A percentile compares a stretch with the other conserved stretches of the same genome.
Evolutionary conservation across 2,888 invertebrate genomes (phyloP).

Genomic region (Philereme vetulata): DNA sequence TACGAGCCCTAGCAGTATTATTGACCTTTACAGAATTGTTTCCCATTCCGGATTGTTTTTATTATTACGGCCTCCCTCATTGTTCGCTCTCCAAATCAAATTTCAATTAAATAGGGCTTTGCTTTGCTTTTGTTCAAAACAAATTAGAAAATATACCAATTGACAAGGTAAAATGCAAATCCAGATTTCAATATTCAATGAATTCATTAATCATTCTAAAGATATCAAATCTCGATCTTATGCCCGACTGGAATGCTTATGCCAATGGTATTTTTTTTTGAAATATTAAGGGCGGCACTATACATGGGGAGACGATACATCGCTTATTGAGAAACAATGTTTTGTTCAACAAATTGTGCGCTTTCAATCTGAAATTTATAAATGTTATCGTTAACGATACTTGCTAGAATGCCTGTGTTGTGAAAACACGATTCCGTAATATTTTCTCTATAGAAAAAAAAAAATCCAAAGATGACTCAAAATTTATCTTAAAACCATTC

Average conservation of each 20-base stretch:
- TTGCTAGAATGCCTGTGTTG: too few species aligned
- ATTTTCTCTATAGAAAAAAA: too few species aligned
- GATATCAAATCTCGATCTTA: conserved; percentile 7
- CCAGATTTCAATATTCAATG: conserved; percentile 16
- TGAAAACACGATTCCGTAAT: too few species aligned
- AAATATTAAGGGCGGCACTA: too few species aligned
- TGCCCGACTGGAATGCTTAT: neutral
- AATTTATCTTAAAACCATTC: too few species aligned
- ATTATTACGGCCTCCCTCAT: conserved; percentile 46
- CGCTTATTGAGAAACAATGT: too few species aligned
- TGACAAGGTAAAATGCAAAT: conserved; percentile 20
- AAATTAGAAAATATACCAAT: conserved; percentile 44
- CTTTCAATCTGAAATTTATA: too few species aligned
- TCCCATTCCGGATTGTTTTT: conserved; percentile 42
- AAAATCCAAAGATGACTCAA: too few species aligned
- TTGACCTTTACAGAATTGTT: conserved; percentile 40
- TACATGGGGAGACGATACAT: too few species aligned
- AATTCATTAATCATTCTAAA: conserved; percentile 15
- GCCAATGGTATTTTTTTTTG: too few species aligned
- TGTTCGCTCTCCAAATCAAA: conserved; percentile 52
- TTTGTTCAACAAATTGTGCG: too few species aligned
- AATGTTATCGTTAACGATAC: too few species aligned
- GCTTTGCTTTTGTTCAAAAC: conserved; percentile 44
- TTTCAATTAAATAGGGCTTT: conserved; percentile 43
- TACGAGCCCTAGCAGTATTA: neutral